Evolutionary conservation across 2,797 vertebrate species (phyloP), one percentile per base, ranked within the genome.

Genomic region (Echiichthys vipera): DNA sequence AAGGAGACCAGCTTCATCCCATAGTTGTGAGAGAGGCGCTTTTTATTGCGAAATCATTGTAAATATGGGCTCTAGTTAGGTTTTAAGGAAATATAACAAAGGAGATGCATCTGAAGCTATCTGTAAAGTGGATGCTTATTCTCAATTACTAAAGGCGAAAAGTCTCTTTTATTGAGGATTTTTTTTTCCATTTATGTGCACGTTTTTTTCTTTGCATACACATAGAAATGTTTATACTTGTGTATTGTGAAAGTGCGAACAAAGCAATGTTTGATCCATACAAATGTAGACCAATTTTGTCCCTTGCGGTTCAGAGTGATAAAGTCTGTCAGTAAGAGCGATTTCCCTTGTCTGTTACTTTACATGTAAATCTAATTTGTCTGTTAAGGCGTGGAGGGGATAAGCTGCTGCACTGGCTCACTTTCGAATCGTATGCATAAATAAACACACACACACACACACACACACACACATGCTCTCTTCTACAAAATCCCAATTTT

Each of bases 401-500:
- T 80, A 81, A 83, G 65, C 75, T 77, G 69, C 72, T 78, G 61
- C 3, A 7, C 65, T 76, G 42, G 56, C 53, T 78, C 46, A 20
- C 65, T 79, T 47, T 71, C 66, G 30, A 73, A 68, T 51, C 68
- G 66, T 57, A 76, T 61, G 56, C 65, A 84, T 70, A 76, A 58
- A 85, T 70, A 72, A 69, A 70, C 49, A 80, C 62, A 62, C 57
- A 30, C 42, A 58, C 27, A 62, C 39, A 53, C 73, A 81, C 34
- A 39, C 27, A 59, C 53, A 37, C 45, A 54, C 27, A 58, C 58
- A 39, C 62, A 4, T 49, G 40, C 39, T 12, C 49, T 65, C 49
- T 53, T 71, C 42, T 64, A 15, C 64, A 71, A 85, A 87, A 84
- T 86, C 76, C 83, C 49, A 85, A 91, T 91, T 91, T 92, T 89